Conservation (phyloP, 2,113 vertebrate genomes). For the Leptocoma aspasia region DNA sequence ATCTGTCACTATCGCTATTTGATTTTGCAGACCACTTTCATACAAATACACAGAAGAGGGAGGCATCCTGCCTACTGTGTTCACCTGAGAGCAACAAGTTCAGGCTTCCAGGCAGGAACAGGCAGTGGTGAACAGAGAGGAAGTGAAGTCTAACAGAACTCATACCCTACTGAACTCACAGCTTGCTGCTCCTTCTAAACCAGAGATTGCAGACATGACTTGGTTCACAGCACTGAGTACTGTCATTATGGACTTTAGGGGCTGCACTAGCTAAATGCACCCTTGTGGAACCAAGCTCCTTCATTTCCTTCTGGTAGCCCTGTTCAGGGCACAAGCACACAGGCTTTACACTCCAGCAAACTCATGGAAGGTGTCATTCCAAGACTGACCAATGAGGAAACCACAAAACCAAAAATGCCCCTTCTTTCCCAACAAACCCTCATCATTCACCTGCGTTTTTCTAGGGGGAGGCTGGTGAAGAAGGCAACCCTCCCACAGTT, state of each 20-base stretch:
- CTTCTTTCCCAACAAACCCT: not conserved
- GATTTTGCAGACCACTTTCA: not conserved
- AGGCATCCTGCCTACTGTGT: not conserved
- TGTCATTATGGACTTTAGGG: not conserved
- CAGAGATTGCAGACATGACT: not conserved
- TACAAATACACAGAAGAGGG: not conserved
- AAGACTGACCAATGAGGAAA: not conserved
- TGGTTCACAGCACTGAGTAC: not conserved
- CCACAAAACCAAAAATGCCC: not conserved
- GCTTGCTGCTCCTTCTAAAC: not conserved
- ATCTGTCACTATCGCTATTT: not conserved
- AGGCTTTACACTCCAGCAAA: not conserved
- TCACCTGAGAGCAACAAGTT: not conserved
- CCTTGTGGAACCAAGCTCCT: not conserved
- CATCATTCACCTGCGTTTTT: not conserved
- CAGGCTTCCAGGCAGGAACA: not conserved
- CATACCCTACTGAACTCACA: not conserved
- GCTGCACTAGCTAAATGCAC: not conserved
- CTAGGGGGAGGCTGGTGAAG: not conserved
- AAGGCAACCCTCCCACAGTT: not conserved
- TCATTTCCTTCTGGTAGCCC: not conserved
- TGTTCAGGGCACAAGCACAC: not conserved
- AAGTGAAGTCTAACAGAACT: not conserved
- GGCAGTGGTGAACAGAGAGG: not conserved
- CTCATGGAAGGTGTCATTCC: not conserved